phyloP scores from a whole-genome alignment of 2,113 vertebrate species.

The Pseudorasbora parva region DNA sequence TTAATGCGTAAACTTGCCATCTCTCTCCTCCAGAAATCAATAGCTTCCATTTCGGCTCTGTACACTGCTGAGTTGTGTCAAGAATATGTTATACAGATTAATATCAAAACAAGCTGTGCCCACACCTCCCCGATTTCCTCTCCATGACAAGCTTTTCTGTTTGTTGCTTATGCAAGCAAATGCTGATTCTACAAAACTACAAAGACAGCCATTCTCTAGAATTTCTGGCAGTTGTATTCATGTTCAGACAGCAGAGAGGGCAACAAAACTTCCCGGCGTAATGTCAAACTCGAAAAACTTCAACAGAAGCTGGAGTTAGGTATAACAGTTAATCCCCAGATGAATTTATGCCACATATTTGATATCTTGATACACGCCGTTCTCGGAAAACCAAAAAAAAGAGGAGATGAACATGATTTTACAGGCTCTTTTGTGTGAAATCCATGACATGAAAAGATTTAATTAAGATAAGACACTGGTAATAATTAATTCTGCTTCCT shows the following conservation, averaged over 20 bases:
- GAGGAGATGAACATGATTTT: slow-evolving; percentile 72
- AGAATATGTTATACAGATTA: slow-evolving; percentile 41
- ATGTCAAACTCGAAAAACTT: slow-evolving; percentile 56
- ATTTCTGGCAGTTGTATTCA: background rate
- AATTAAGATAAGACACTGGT: slow-evolving; percentile 80
- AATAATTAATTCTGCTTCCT: slow-evolving; percentile 78
- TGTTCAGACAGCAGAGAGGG: slow-evolving; percentile 63
- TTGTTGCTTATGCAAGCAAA: slow-evolving; percentile 54
- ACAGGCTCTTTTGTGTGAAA: slow-evolving; percentile 72
- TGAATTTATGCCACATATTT: slow-evolving; percentile 64
- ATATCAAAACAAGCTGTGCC: slow-evolving; percentile 51
- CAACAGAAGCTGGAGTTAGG: background rate
- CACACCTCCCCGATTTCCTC: slow-evolving; percentile 40
- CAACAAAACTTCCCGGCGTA: slow-evolving; percentile 68
- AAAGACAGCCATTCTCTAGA: slow-evolving; percentile 20
- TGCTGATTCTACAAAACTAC: slow-evolving; percentile 53
- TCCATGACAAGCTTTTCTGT: background rate
- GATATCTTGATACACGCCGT: slow-evolving; percentile 68
- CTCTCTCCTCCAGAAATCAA: slow-evolving; percentile 40
- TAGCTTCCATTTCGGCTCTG: slow-evolving; percentile 48
- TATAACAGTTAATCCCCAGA: slow-evolving; percentile 61
- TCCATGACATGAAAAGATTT: slow-evolving; percentile 81
- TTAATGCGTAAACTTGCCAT: slow-evolving; percentile 32
- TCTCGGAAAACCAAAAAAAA: slow-evolving; percentile 45
- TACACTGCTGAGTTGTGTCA: slow-evolving; percentile 47